A percentile compares a stretch with the other conserved stretches of the same genome.
These are phyloP conservation scores for Chaenodraco wilsoni DNA, from an alignment of 2,797 vertebrate genomes.

Conservation along the genomic window DNA sequence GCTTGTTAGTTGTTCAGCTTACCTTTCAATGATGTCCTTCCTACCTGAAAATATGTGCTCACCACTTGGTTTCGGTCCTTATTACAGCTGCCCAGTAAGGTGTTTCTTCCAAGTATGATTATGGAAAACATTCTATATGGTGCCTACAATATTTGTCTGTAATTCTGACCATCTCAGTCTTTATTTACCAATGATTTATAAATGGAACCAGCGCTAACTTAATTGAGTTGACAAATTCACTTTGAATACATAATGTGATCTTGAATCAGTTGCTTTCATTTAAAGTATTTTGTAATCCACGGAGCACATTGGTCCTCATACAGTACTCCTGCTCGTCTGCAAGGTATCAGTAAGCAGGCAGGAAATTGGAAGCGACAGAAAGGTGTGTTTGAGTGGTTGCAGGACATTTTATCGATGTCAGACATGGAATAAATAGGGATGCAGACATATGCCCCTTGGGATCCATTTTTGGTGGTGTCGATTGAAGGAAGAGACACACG, in stretches of 20 bases:
- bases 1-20: not conserved
- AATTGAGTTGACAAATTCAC: not conserved
- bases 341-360: slow-evolving; percentile 27
- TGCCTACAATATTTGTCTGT: not conserved
- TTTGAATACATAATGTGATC: not conserved
- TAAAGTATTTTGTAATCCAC: not conserved
- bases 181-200: no score
- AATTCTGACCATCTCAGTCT: not conserved
- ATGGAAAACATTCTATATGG: not conserved
- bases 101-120: no score
- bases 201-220: not conserved
- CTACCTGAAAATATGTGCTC: not conserved
- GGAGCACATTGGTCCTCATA: not conserved
- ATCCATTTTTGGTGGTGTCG: slow-evolving; percentile 36
- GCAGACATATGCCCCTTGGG: slow-evolving; percentile 34
- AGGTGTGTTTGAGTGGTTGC: slow-evolving; percentile 53
- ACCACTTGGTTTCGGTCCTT: not conserved
- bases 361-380: slow-evolving; percentile 61
- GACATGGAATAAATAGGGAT: slow-evolving; percentile 41
- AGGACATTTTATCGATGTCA: slow-evolving; percentile 62
- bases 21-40: not conserved
- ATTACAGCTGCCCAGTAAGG: not conserved
- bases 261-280: slow-evolving; percentile 1
- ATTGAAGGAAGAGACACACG: slow-evolving; percentile 12
- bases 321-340: slow-evolving; percentile 18